Percentiles rank a stretch among this genome's conserved stretches.
phyloP scores from a whole-genome alignment of 2,888 invertebrate genomes.

The Gordius sp. region DNA sequence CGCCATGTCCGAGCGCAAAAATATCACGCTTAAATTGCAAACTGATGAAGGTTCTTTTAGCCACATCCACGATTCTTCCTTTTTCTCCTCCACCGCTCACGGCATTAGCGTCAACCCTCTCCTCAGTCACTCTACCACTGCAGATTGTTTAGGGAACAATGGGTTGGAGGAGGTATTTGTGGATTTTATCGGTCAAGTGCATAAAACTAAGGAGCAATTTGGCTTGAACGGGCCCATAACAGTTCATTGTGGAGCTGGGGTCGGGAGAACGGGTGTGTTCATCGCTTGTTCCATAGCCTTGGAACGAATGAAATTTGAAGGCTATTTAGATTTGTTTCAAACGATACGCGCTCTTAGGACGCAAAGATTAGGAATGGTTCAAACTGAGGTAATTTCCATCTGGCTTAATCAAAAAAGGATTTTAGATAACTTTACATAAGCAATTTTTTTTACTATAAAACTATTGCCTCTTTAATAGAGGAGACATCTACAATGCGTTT shows the following conservation, averaged over 20 bases:
- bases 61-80: too few relatives aligned
- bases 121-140: too few relatives aligned
- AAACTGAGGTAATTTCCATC: constrained; percentile 60
- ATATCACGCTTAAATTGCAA: too few relatives aligned
- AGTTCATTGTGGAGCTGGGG: constrained; percentile 52
- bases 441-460: background rate
- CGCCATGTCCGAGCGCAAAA: too few relatives aligned
- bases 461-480: too few relatives aligned
- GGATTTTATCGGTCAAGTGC: constrained; percentile 94
- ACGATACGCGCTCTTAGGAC: constrained; percentile 88
- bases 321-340: constrained; percentile 94
- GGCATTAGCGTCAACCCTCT: too few relatives aligned
- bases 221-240: constrained; percentile 97
- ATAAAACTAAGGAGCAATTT: constrained; percentile 97
- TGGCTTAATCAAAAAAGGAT: background rate
- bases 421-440: too few relatives aligned
- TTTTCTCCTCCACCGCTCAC: too few relatives aligned
- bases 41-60: too few relatives aligned
- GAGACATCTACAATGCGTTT: too few relatives aligned
- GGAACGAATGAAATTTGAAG: constrained; percentile 95
- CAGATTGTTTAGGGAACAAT: too few relatives aligned
- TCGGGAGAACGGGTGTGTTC: constrained; percentile 63
- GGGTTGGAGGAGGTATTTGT: constrained; percentile 94
- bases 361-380: constrained; percentile 95
- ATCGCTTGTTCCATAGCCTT: constrained; percentile 85